Conservation (phyloP, 2,113 vertebrate species). For the Apus apus region DNA sequence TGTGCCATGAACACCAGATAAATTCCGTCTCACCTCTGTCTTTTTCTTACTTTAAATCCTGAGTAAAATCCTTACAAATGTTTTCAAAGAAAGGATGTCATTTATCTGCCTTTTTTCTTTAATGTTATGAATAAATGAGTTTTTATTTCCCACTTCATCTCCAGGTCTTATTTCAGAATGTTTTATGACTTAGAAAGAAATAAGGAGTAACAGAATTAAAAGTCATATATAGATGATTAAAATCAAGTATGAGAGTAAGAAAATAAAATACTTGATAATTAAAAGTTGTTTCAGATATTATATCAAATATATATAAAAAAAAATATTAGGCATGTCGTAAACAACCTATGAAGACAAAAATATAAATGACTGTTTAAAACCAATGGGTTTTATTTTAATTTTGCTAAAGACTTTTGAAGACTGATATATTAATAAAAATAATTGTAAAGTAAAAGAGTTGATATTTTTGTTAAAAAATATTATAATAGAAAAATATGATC, state of each 20-base stretch:
- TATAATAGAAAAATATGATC: not conserved
- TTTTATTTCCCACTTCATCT: not conserved
- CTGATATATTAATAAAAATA: not conserved
- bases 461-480: not conserved
- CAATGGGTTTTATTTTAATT: not conserved
- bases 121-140: not conserved
- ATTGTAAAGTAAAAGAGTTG: not conserved
- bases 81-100: not conserved
- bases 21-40: not conserved
- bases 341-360: not conserved
- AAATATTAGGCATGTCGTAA: not conserved
- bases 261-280: not conserved
- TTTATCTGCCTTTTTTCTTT: not conserved
- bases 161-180: not conserved
- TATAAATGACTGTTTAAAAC: not conserved
- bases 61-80: not conserved
- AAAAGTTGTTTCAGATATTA: not conserved
- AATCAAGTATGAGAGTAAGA: not conserved
- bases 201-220: not conserved
- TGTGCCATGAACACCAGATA: not conserved
- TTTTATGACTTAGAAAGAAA: not conserved
- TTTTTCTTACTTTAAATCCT: not conserved
- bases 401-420: not conserved
- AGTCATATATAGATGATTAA: not conserved
- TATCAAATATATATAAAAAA: not conserved